phyloP scores from a whole-genome alignment of 2,113 vertebrate species.

The Amphiprion ocellaris region DNA sequence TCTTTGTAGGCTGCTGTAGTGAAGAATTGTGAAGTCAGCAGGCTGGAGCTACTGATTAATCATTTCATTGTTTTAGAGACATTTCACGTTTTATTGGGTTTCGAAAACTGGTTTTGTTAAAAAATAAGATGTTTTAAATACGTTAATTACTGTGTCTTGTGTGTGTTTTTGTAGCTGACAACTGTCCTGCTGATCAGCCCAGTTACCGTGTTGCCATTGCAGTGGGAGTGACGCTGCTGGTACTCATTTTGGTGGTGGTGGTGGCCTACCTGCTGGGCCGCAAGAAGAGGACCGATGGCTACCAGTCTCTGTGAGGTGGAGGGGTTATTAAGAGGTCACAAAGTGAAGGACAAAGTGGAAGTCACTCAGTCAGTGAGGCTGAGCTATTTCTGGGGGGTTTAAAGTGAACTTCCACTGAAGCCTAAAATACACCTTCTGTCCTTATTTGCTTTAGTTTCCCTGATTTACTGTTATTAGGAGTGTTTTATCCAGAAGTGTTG shows the following conservation, averaged over 20 bases:
- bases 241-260: constrained; percentile 86
- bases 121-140: too few relatives aligned
- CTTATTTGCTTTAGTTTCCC: not conserved
- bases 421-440: not conserved
- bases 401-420: constrained; percentile 19
- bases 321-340: not conserved
- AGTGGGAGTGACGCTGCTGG: constrained; percentile 84
- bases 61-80: too few relatives aligned
- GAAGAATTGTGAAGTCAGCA: too few relatives aligned
- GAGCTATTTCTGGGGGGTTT: constrained; percentile 8
- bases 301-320: constrained; percentile 86
- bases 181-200: constrained; percentile 67
- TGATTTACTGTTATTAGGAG: not conserved
- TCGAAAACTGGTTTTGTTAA: too few relatives aligned
- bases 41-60: too few relatives aligned
- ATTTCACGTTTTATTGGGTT: too few relatives aligned
- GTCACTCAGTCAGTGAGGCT: constrained; percentile 14
- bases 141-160: too few relatives aligned
- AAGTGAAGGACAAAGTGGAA: not conserved
- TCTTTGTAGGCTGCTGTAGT: too few relatives aligned
- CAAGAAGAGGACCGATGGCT: constrained; percentile 74
- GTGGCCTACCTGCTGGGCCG: constrained; percentile 83
- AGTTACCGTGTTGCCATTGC: constrained; percentile 83
- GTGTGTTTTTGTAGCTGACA: constrained; percentile 74
- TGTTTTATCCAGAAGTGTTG: not conserved